These are phyloP conservation scores for Caenorhabditis japonica DNA, from an alignment of 2,888 invertebrate species.

Conservation along the genomic window DNA sequence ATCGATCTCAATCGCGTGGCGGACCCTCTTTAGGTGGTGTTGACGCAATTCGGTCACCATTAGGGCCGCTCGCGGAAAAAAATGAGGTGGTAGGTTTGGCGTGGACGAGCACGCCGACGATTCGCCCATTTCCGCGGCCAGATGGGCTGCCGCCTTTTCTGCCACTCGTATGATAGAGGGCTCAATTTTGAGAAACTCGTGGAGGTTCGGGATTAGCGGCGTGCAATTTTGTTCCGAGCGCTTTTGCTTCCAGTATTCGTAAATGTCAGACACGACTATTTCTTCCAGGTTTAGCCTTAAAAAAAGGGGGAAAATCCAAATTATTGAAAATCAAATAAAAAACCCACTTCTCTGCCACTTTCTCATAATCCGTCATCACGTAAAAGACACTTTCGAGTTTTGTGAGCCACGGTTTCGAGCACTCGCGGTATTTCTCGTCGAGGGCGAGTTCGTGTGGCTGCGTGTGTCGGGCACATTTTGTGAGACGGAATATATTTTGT, in stretches of 20 bases:
- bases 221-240: slow-evolving; percentile 79
- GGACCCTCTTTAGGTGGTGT: slow-evolving; percentile 32
- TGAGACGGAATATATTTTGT: slow-evolving; percentile 23
- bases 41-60: slow-evolving; percentile 36
- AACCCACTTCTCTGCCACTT: slow-evolving; percentile 38
- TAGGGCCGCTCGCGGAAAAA: slow-evolving; percentile 39
- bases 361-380: slow-evolving; percentile 51
- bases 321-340: slow-evolving; percentile 70
- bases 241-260: slow-evolving; percentile 96
- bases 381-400: slow-evolving; percentile 54
- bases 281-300: slow-evolving; percentile 87
- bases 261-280: slow-evolving; percentile 84
- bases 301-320: slow-evolving; percentile 79
- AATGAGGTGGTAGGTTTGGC: neutral
- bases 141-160: neutral
- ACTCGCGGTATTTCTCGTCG: neutral
- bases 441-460: neutral
- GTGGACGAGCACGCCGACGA: neutral
- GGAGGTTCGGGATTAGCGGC: slow-evolving; percentile 45
- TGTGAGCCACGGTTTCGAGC: slow-evolving; percentile 32
- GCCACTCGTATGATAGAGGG: slow-evolving; percentile 8
- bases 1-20: slow-evolving; percentile 6
- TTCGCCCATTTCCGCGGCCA: neutral
- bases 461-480: slow-evolving; percentile 41
- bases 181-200: slow-evolving; percentile 29